A percentile compares a stretch with the other conserved stretches of the same genome.
Conservation (phyloP, 2,888 invertebrate species). For the Aporophyla lueneburgensis region DNA sequence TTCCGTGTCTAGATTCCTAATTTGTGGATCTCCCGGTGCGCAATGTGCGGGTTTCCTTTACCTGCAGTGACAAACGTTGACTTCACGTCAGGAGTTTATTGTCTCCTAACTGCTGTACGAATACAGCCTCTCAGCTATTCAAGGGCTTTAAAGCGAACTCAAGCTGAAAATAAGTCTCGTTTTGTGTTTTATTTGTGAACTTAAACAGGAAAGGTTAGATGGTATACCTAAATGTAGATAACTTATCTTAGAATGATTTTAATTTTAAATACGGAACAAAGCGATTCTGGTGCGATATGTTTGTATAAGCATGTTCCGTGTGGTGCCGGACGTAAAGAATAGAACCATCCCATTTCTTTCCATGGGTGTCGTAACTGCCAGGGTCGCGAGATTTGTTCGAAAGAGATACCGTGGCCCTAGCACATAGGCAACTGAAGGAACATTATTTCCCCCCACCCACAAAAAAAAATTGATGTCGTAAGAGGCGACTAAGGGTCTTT, state of each 20-base stretch:
- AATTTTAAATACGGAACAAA: neutral
- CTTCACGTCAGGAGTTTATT: constrained; percentile 70
- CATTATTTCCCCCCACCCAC: too few relatives aligned
- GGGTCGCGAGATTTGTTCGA: too few relatives aligned
- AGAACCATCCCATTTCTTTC: too few relatives aligned
- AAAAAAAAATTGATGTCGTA: too few relatives aligned
- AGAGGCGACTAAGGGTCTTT: too few relatives aligned
- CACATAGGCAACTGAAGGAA: too few relatives aligned
- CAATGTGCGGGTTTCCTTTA: constrained; percentile 45
- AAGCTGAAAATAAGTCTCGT: constrained; percentile 9
- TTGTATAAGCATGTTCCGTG: too few relatives aligned
- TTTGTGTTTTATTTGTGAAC: constrained; percentile 1
- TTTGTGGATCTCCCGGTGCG: constrained; percentile 29
- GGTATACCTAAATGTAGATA: neutral
- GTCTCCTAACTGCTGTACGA: constrained; percentile 66
- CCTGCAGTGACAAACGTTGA: constrained; percentile 70
- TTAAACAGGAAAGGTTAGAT: neutral
- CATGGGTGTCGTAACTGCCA: too few relatives aligned
- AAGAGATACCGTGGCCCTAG: too few relatives aligned
- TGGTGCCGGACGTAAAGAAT: too few relatives aligned
- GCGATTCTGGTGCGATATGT: neutral
- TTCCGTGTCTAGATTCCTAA: constrained; percentile 38
- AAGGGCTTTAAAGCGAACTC: constrained; percentile 15
- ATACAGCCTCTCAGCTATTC: constrained; percentile 23
- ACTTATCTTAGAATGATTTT: neutral